Evolutionary conservation across 2,888 invertebrate genomes (phyloP).

Genomic region (Arrhopalites spinosus): DNA sequence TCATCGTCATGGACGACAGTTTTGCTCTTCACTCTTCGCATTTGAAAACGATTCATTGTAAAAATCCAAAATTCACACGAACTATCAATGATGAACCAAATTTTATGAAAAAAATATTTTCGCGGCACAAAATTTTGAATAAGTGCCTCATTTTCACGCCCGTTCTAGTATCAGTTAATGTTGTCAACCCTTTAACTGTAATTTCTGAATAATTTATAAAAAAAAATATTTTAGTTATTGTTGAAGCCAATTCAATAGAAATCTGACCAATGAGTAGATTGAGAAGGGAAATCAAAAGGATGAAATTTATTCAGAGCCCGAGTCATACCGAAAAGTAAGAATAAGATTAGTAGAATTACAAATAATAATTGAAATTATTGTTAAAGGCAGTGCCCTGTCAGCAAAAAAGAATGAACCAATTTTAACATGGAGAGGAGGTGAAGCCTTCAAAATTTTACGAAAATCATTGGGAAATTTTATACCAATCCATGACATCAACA

Average conservation of each 20-base stretch:
- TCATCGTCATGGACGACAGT: too few relatives aligned
- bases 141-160: too few relatives aligned
- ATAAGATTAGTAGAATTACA: not conserved
- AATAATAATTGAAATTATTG: not conserved
- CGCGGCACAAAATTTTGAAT: not conserved
- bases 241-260: too few relatives aligned
- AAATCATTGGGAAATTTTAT: not conserved
- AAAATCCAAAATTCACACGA: not conserved
- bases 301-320: too few relatives aligned
- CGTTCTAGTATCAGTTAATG: too few relatives aligned
- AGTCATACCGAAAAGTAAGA: not conserved
- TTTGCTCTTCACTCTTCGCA: too few relatives aligned
- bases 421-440: not conserved
- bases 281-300: too few relatives aligned
- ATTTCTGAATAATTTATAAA: too few relatives aligned
- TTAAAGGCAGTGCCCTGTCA: not conserved
- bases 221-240: too few relatives aligned
- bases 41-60: not conserved
- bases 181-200: too few relatives aligned
- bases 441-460: not conserved
- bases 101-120: not conserved
- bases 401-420: conserved; percentile 1
- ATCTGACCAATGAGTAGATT: too few relatives aligned
- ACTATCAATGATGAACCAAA: too few relatives aligned
- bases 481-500: not conserved